Evolutionary conservation across 1,140 invertebrate species (phyloP), one percentile per base, ranked within the genome.

Genomic region (Lordiphosa mommai): DNA sequence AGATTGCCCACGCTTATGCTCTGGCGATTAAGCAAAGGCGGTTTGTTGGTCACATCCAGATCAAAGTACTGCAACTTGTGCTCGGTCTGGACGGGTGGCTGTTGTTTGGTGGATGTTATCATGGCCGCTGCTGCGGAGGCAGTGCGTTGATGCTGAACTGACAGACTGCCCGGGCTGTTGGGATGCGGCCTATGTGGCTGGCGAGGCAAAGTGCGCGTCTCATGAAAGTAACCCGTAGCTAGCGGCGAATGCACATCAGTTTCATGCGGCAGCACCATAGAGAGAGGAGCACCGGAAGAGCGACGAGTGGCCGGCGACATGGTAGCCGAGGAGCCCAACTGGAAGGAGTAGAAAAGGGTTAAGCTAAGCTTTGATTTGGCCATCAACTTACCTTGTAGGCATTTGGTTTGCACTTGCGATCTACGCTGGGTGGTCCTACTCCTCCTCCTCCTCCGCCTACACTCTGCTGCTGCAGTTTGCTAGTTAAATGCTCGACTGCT

Each of bases 1-100:
- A 88, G 44, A 61, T 87, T 86, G 1, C 70, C 76, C 7, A 73
- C 76, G 37, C 70, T 82, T 38, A 73, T 61, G 47, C 79, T 88
- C 14, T 86, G 68, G 4, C 77, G 60, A 53, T 86, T 87, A 3
- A 85, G 66, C 16, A 77, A 14, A 4, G 63, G 48, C 20, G 88
- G 88, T 8, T 86, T 80, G 48, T 88, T 89, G 29, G 85, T 65
- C 27, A 89, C 90, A 91, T 95, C 94, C 64, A 95, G 90, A 90
- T 95, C 94, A 36, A 95, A 90, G 89, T 95, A 95, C 73, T 95
- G 57, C 86, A 88, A 33, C 77, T 71, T 88, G 23, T 88, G 86
- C 46, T 86, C 73, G 3, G 88, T 57, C 12, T 71, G 73, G 33
- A 59, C 14, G 5, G 57, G 33, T 4, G 48, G 61, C 9, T 38